These are phyloP conservation scores for Sus cebifrons DNA, from an alignment of 2,797 vertebrate genomes.

Conservation along the genomic window DNA sequence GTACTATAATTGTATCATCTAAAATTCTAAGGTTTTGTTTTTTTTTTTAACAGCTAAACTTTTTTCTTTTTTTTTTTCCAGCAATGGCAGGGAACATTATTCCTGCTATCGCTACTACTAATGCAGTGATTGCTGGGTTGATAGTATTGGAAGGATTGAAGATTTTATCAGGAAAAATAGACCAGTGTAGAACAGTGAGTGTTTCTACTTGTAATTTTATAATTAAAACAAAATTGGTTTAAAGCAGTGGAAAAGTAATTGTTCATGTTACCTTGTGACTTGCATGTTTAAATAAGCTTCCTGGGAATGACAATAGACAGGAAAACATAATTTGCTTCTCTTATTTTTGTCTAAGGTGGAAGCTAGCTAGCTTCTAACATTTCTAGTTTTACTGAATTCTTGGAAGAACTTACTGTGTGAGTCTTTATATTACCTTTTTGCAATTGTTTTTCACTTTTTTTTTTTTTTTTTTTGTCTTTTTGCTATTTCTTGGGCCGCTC, in stretches of 20 bases:
- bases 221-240: slow-evolving; percentile 27
- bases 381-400: slow-evolving; percentile 43
- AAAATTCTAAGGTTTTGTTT: background rate
- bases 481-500: no score
- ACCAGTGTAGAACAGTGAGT: slow-evolving; percentile 97
- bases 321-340: background rate
- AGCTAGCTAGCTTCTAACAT: slow-evolving; percentile 27
- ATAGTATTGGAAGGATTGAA: slow-evolving; percentile 98
- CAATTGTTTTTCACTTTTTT: background rate
- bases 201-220: slow-evolving; percentile 55
- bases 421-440: background rate
- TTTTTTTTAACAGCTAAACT: slow-evolving; percentile 46
- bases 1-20: background rate
- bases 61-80: slow-evolving; percentile 83
- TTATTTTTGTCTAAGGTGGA: background rate
- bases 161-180: slow-evolving; percentile 96
- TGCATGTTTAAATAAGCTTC: background rate
- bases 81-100: slow-evolving; percentile 99
- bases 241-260: slow-evolving; percentile 40
- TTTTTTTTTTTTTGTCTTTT: background rate
- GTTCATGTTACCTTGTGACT: background rate
- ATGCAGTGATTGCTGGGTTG: slow-evolving; percentile 98
- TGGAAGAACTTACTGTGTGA: background rate
- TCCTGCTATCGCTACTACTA: slow-evolving; percentile 99
- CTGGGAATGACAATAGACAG: background rate